Conservation (phyloP, 2,888 invertebrate species). For the Slavum lentiscoides region DNA sequence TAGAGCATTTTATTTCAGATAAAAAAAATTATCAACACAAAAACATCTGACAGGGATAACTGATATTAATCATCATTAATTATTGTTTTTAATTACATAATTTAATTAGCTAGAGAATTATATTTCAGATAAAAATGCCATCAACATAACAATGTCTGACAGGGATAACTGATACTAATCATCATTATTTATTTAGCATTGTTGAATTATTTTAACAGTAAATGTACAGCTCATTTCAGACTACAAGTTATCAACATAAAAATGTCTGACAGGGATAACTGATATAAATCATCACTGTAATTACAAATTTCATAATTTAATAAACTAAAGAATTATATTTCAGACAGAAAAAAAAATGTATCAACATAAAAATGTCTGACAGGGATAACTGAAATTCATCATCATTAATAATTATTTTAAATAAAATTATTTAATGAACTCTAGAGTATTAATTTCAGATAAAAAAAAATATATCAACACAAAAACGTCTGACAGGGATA, state of each 20-base stretch:
- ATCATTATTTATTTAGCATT: no score
- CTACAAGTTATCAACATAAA: conserved; percentile 5
- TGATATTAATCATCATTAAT: no score
- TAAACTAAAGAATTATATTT: background rate
- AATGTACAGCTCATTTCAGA: background rate
- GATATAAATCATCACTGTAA: background rate
- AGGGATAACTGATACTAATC: conserved; percentile 36
- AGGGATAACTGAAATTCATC: conserved; percentile 36
- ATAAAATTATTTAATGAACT: no score
- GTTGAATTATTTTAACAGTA: no score
- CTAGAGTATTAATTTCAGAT: background rate
- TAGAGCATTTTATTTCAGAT: background rate
- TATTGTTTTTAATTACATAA: no score
- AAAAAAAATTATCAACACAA: background rate
- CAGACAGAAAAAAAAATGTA: background rate
- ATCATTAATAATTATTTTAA: conserved; percentile 3
- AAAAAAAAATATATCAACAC: background rate
- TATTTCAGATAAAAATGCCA: conserved; percentile 1
- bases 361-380: conserved; percentile 13
- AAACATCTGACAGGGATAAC: conserved; percentile 42
- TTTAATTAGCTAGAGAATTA: background rate
- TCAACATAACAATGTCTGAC: conserved; percentile 25
- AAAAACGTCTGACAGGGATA: conserved; percentile 40
- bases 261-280: conserved; percentile 41
- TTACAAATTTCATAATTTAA: no score